Percentiles rank a stretch among this genome's conserved stretches.
Evolutionary conservation across 2,888 invertebrate species (phyloP).

Genomic region (Ashinkailepas kermadecensis): DNA sequence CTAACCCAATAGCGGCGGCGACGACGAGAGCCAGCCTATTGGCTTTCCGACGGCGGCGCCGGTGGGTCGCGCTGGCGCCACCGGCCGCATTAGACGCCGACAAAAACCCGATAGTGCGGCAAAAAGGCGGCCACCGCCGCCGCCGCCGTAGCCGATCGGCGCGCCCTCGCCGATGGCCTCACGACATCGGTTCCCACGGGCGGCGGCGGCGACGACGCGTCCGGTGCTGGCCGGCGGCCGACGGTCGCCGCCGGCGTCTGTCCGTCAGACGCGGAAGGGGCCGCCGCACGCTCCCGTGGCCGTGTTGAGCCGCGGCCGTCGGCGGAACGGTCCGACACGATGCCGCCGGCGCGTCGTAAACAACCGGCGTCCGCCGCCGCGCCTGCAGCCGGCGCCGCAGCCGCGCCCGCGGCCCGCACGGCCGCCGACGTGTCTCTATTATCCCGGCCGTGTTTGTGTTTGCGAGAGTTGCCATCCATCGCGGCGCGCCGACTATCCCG

Average conservation of each 20-base stretch:
- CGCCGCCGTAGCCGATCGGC: neutral
- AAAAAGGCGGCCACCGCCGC: neutral
- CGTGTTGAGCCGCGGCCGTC: too few species aligned
- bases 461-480: neutral
- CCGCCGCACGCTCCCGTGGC: too few species aligned
- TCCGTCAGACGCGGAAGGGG: too few species aligned
- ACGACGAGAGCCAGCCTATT: neutral
- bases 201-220: neutral
- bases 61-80: neutral
- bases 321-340: too few species aligned
- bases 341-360: too few species aligned
- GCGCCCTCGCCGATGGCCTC: neutral
- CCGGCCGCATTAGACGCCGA: slow-evolving; percentile 1
- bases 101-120: neutral
- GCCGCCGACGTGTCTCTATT: neutral
- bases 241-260: too few species aligned
- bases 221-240: neutral
- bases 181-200: neutral
- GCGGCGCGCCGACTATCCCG: neutral
- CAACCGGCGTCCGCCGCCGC: too few species aligned
- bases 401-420: neutral
- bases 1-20: neutral
- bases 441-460: neutral
- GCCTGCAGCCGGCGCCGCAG: neutral
- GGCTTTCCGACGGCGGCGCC: neutral